Evolutionary conservation across 2,888 invertebrate species (phyloP), one percentile per base, ranked within the genome.

Genomic region (Galeopsomyia nigrocyanea): DNA sequence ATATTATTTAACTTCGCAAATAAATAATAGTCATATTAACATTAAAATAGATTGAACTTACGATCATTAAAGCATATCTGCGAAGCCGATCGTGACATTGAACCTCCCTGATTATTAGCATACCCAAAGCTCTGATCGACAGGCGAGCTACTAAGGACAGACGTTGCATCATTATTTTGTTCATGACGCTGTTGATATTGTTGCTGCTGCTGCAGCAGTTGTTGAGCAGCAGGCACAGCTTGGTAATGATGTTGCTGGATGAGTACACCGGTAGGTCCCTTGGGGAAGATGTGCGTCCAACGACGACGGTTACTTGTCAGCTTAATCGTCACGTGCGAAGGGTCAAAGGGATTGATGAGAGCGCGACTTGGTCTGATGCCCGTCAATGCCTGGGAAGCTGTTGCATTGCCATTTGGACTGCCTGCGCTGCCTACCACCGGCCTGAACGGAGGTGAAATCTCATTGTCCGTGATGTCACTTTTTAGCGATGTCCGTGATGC

Each of bases 221-320:
- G 68, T 3, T 60, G n/a, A 17, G 49, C 6, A 0, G 93, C 88
- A 0, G 95, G 95, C 9, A 94, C 89, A 2, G 95, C 95, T 87
- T 96, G 95, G 84, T 95, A 96, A 84, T 96, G 96, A 88, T 97
- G 96, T 83, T 96, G 96, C 81, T 97, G 96, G 80, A 97, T 96
- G 57, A 96, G 87, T 19, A 95, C 95, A 6, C 96, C 96, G 0
- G 95, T 94, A 7, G 96, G 96, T 60, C 95, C 93, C 89, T 95
- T 95, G 2, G 99, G 99, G 87, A 99, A 99, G 80, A 98, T 98
- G 86, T 99, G 99, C 0, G 98, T 98, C 99, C 99, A 99, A 70
- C 99, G 90, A 47, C 98, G 88, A 61, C 98, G 89, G 86, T 98
- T 98, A 65, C 98, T 97, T 0, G 98, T 98, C 60, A 97, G 88